Base-by-base conservation (phyloP, 2,888 invertebrate genomes). In the Drosophila subquinaria region DNA sequence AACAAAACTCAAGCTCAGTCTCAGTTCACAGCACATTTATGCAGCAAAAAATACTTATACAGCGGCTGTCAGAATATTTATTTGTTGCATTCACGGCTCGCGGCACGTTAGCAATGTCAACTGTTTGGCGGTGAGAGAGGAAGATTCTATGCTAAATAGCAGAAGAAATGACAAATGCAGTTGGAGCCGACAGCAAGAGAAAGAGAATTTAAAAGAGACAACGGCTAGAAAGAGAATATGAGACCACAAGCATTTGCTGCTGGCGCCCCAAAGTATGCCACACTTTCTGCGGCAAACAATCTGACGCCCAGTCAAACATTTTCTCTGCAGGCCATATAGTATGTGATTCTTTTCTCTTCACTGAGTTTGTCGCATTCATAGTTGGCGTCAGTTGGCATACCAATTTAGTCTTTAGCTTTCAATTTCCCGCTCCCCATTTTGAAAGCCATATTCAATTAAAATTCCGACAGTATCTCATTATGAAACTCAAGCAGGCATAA, bases 401-500 rank as follows among this genome's bases (percentile, higher is more conserved):
- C 63, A 60, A 79, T 73, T 50, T 53, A 4, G 36, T 38, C 23
- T 30, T 57, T 10, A 35, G 52, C 48, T 38, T 42, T 36, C 38
- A 45, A 35, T 48, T 35, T 47, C 27, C 40, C 33, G 11, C 17
- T 6, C 61, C 63, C 11, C 10, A 3, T n/a, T 5, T 13, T 15
- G 15, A 42, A 38, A 15, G 43, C 42, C 40, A 48, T 55, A 75
- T 76, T 82, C 73, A 82, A 82, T 79, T 79, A 79, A 79, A 82
- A 79, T 70, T 69, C 62, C 36, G 48, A 17, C 38, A 47, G 53
- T 51, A 84, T 71, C 76, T 89, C 88, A 81, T 89, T 89, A 81
- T 47, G 50, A 71, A 75, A 72, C 63, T 72, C 85, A 84, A 84
- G 79, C 89, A 78, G 83, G 73, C 89, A 81, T 74, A 76, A 84